Evolutionary conservation across 2,888 invertebrate genomes (phyloP), one percentile per base, ranked within the genome.

Genomic region (Torymus auratus): DNA sequence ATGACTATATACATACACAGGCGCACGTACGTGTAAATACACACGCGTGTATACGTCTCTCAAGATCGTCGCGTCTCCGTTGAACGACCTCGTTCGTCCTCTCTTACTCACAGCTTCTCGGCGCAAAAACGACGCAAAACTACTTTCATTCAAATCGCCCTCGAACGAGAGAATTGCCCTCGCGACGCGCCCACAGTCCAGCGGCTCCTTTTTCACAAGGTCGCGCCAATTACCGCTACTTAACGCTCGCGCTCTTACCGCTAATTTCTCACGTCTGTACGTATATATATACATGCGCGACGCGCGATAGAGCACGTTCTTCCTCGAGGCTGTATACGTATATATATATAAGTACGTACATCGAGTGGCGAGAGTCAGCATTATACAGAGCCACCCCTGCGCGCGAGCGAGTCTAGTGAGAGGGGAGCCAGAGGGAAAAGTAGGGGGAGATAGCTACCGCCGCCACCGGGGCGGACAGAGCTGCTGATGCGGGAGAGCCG

Each of bases 361-460:
- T 74, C 20, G 70, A 70, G 61, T 41, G 28, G 60, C 20, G 60
- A 72, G 60, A 73, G 62, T 73, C 68, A 56, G 72, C 67, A 68
- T 2, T 60, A 53, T 20, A 12, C 15, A 7, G 14, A 14, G 20
- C 23, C 15, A 15, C 55, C 68, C 50, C 15, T 20, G 13, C 14
- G 41, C 58, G 58, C 13, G 41, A 5, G 41, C 41, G 5, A 7
- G 41, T 7, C 41, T 41, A 41, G 41, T 41, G 41, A 41, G 41
- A 41, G 41, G 41, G 41, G 41, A 41, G 7, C 41, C 7, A 1
- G 41, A 41, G 41, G 41, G 41, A 41, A 41, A 41, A 41, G 41
- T 41, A 41, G 41, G 7, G 41, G 7, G 41, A 41, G 41, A 41
- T 41, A 41, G 41, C 41, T 41, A 1, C 41, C 7, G 41, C 7